phyloP scores from a whole-genome alignment of 2,113 vertebrate genomes.

The Ceratotherium simum region DNA sequence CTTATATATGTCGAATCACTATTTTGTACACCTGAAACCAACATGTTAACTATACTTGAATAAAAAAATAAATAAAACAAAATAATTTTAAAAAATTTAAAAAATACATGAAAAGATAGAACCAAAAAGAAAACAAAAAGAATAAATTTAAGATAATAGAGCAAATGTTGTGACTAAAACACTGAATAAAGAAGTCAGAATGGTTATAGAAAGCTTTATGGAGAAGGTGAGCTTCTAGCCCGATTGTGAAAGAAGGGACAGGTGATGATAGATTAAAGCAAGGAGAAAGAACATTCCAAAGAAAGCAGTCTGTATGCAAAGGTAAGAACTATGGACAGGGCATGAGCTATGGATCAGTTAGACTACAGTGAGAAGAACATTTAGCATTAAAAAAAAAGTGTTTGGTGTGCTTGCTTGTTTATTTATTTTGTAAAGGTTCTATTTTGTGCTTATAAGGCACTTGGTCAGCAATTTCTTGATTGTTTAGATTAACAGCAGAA shows the following conservation, averaged over 20 bases:
- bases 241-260: neutral
- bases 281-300: neutral
- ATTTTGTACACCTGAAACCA: too few species aligned
- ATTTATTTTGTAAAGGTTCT: neutral
- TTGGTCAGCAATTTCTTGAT: constrained; percentile 12
- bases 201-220: neutral
- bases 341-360: neutral
- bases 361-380: neutral
- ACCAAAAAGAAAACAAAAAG: too few species aligned
- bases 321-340: neutral
- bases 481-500: neutral
- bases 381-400: neutral
- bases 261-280: neutral
- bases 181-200: neutral
- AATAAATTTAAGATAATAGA: neutral
- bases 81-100: too few species aligned
- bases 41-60: too few species aligned
- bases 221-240: neutral
- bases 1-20: too few species aligned
- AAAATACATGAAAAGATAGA: too few species aligned
- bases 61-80: too few species aligned
- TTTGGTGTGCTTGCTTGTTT: neutral
- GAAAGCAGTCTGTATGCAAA: neutral
- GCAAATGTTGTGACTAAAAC: neutral
- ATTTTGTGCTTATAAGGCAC: neutral